phyloP scores from a whole-genome alignment of 2,113 vertebrate genomes.

The Saimiri boliviensis region DNA sequence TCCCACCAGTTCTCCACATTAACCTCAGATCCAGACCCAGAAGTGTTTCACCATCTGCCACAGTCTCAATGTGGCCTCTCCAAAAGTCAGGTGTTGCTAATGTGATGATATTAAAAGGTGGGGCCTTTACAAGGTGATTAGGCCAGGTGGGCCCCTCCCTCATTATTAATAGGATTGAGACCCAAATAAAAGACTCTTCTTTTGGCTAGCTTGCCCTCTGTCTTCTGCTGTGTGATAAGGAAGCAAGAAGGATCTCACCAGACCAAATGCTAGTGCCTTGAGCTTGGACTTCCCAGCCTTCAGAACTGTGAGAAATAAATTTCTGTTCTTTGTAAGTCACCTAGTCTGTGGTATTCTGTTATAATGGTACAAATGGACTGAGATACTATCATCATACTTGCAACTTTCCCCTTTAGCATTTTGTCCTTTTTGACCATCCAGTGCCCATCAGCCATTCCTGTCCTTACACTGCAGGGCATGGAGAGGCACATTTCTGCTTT shows the following conservation, averaged over 20 bases:
- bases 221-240: background rate
- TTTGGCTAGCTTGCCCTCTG: background rate
- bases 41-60: background rate
- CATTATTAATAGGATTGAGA: no score
- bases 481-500: background rate
- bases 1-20: background rate
- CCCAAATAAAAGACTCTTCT: background rate
- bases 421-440: background rate
- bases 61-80: background rate
- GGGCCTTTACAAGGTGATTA: background rate
- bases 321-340: background rate
- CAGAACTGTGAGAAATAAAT: background rate
- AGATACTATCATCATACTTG: background rate
- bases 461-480: background rate
- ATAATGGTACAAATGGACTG: background rate
- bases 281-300: background rate
- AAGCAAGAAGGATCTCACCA: background rate
- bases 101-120: background rate
- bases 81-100: background rate
- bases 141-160: background rate
- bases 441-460: background rate
- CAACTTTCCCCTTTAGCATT: background rate
- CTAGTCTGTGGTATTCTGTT: background rate
- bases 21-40: background rate
- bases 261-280: background rate